Evolutionary conservation across 2,888 invertebrate species (phyloP), one percentile per base, ranked within the genome.

Genomic region (Apamea epomidion): DNA sequence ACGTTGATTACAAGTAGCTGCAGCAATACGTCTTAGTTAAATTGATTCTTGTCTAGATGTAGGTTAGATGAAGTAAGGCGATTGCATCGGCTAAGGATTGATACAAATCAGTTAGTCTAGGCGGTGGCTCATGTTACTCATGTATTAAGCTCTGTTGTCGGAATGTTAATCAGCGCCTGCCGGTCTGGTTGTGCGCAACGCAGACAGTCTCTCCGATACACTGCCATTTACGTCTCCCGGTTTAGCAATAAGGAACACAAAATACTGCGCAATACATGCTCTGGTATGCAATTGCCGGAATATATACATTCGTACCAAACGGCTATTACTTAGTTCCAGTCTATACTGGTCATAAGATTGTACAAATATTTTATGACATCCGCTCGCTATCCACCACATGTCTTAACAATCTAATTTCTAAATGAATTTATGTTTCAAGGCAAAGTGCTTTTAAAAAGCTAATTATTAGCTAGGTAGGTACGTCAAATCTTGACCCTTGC

Each of bases 181-280:
- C 86, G 82, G 83, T 81, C 86, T 85, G 64, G 84, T 85, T 84
- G 76, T 75, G 81, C 81, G 81, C 83, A 88, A 79, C 87, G 74
- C 67, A 83, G 82, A 78, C 78, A 80, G 78, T 85, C 82, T 84
- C 85, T 87, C 81, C 89, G 88, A 91, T 87, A 89, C 82, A 90
- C 87, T 88, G 84, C 93, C 93, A 92, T 94, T 93, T 94, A 93
- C 75, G 91, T 92, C 90, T 91, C 91, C 88, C 84, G 86, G 89
- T 93, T 92, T 87, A 88, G 94, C 92, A 94, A 94, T 91, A 92
- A 91, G 92, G 92, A 93, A 94, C 91, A 89, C 87, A 82, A 83
- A 88, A 83, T 87, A 81, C 75, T 89, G 64, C 82, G 88, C 86
- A 90, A 89, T 82, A 78, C 77, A 68, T 75, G 70, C 51, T 85